A percentile compares a stretch with the other conserved stretches of the same genome.
These are phyloP conservation scores for Parauchenoglanis ngamensis DNA, from an alignment of 2,797 vertebrate species.

Conservation along the genomic window DNA sequence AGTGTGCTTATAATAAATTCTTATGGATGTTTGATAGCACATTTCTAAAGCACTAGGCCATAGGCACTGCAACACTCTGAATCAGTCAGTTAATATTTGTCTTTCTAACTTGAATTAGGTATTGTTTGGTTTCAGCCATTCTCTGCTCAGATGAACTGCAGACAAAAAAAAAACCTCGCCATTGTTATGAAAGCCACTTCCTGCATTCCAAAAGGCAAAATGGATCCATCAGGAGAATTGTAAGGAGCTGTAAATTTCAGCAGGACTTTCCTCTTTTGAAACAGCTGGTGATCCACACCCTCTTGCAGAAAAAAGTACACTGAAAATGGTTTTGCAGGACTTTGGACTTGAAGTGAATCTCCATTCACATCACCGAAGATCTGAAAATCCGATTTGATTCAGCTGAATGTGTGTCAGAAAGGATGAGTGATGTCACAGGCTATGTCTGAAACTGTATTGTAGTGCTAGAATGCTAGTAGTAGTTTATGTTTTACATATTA, in stretches of 20 bases:
- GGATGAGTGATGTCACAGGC: neutral
- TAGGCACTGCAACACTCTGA: constrained; percentile 1
- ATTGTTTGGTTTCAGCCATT: constrained; percentile 34
- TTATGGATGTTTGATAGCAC: constrained; percentile 27
- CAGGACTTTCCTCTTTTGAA: constrained; percentile 13
- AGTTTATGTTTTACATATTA: neutral
- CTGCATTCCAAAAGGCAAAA: constrained; percentile 53
- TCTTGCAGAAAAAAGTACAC: neutral
- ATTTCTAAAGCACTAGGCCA: constrained; percentile 23
- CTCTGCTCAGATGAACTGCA: constrained; percentile 22
- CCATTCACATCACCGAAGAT: neutral
- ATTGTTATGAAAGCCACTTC: constrained; percentile 55
- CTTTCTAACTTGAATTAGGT: constrained; percentile 13
- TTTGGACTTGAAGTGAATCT: neutral
- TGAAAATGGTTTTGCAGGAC: constrained; percentile 9
- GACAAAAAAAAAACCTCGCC: constrained; percentile 32
- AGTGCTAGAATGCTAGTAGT: neutral
- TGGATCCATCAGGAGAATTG: constrained; percentile 36
- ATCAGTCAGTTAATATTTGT: constrained; percentile 27
- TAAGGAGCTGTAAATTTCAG: constrained; percentile 39
- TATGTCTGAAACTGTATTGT: neutral
- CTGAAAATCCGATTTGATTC: neutral
- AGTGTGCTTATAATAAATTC: constrained; percentile 41
- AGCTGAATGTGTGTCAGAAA: neutral
- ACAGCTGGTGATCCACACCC: constrained; percentile 23